Conservation (phyloP, 2,888 invertebrate species). For the Patella pellucida region DNA sequence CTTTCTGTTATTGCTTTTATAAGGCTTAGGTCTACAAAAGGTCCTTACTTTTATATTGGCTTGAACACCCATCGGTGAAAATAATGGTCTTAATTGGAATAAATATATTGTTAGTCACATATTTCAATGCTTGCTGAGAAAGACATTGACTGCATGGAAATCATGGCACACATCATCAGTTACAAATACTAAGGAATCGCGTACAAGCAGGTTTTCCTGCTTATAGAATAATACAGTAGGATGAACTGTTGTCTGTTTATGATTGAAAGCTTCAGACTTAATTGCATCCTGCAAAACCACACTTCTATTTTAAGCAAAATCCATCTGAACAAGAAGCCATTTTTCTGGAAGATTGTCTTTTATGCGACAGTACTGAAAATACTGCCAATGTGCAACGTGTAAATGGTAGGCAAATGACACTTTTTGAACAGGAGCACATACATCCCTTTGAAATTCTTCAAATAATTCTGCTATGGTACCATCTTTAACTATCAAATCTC, state of each 20-base stretch:
- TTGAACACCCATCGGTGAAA: not conserved
- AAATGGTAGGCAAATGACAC: not conserved
- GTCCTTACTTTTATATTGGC: not conserved
- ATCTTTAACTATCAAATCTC: not conserved
- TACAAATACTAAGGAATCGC: not conserved
- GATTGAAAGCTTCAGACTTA: not conserved
- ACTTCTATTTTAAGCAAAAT: not conserved
- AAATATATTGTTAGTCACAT: too few relatives aligned
- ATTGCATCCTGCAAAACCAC: not conserved
- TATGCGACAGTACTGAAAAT: not conserved
- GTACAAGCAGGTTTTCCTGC: not conserved
- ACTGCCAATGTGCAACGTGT: not conserved
- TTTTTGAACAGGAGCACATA: not conserved
- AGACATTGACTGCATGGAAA: slow-evolving; percentile 4
- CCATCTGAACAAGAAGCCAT: not conserved
- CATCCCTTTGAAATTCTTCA: not conserved
- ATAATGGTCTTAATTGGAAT: not conserved
- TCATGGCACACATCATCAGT: not conserved
- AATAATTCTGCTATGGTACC: not conserved
- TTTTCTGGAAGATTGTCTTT: not conserved
- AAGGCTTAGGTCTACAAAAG: not conserved
- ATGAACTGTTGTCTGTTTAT: not conserved
- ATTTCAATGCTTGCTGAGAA: too few relatives aligned
- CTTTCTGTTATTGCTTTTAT: not conserved
- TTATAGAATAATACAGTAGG: not conserved